Evolutionary conservation across 2,797 vertebrate genomes (phyloP).

Genomic region (Gymnocypris eckloni): DNA sequence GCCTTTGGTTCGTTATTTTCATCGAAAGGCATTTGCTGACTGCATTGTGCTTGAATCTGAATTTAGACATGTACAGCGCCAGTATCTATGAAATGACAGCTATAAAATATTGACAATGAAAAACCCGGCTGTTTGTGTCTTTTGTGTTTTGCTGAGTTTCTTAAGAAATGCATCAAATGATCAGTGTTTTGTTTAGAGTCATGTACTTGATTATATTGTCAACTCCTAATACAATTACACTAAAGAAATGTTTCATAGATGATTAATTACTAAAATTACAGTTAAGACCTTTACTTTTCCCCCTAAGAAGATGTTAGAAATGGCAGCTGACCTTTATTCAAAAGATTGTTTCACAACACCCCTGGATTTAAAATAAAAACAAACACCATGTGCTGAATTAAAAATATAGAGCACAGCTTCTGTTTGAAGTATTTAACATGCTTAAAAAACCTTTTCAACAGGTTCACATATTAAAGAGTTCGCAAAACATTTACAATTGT

Average conservation of each 20-base stretch:
- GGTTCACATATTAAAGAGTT: not conserved
- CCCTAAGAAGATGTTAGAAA: too few species aligned
- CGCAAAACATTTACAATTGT: not conserved
- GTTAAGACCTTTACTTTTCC: too few species aligned
- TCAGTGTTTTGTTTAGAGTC: too few species aligned
- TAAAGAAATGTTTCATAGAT: too few species aligned
- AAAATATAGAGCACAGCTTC: not conserved
- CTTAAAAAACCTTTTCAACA: not conserved
- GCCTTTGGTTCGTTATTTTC: slow-evolving; percentile 73
- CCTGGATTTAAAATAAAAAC: too few species aligned
- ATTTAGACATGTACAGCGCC: slow-evolving; percentile 82
- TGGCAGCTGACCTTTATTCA: not conserved
- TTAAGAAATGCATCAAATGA: not conserved
- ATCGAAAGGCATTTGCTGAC: slow-evolving; percentile 79
- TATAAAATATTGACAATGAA: slow-evolving; percentile 78
- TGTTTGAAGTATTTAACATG: not conserved
- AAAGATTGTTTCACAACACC: not conserved
- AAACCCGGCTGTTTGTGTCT: slow-evolving; percentile 46
- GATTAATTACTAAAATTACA: too few species aligned
- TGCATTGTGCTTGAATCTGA: slow-evolving; percentile 83
- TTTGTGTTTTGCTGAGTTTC: slow-evolving; percentile 38
- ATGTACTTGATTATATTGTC: too few species aligned
- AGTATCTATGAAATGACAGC: slow-evolving; percentile 86
- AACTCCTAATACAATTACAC: too few species aligned
- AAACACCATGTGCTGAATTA: not conserved